Percentiles rank a stretch among this genome's conserved stretches.
phyloP scores from a whole-genome alignment of 2,113 vertebrate species.

The Salvelinus fontinalis region DNA sequence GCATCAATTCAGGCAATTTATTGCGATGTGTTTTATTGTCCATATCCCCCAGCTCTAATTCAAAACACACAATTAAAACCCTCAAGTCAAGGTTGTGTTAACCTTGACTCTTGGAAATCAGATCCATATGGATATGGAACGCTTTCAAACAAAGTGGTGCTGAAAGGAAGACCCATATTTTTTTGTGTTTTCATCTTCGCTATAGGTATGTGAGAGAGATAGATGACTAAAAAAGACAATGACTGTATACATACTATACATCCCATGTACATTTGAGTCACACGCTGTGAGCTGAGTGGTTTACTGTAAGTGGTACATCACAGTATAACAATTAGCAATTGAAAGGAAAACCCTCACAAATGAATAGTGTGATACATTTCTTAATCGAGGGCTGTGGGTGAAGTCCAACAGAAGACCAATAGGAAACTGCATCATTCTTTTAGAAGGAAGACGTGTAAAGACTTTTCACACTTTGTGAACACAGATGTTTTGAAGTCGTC shows the following conservation, averaged over 20 bases:
- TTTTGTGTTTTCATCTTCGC: slow-evolving; percentile 32
- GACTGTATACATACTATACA: not conserved
- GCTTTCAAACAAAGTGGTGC: slow-evolving; percentile 32
- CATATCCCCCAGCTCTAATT: not conserved
- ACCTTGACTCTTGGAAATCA: slow-evolving; percentile 24
- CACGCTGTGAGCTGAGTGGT: slow-evolving; percentile 35
- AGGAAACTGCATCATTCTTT: too few species aligned
- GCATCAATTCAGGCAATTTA: too few species aligned
- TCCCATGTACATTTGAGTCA: slow-evolving; percentile 50
- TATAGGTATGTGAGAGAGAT: slow-evolving; percentile 13
- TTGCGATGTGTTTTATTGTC: too few species aligned
- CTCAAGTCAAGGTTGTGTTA: slow-evolving; percentile 25
- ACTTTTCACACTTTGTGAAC: slow-evolving; percentile 34
- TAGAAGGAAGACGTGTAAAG: slow-evolving; percentile 19
- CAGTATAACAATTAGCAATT: not conserved
- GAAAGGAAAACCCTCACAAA: slow-evolving; percentile 6
- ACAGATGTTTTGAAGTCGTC: slow-evolving; percentile 41
- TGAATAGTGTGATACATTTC: slow-evolving; percentile 3
- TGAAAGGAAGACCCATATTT: slow-evolving; percentile 20
- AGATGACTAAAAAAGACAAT: slow-evolving; percentile 1
- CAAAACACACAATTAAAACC: slow-evolving; percentile 24
- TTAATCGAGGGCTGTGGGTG: too few species aligned
- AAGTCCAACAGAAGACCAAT: slow-evolving; percentile 35
- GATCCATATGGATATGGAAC: slow-evolving; percentile 11
- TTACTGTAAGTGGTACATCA: slow-evolving; percentile 11